Evolutionary conservation across 2,888 invertebrate species (phyloP).

Genomic region (Rhingia campestris): DNA sequence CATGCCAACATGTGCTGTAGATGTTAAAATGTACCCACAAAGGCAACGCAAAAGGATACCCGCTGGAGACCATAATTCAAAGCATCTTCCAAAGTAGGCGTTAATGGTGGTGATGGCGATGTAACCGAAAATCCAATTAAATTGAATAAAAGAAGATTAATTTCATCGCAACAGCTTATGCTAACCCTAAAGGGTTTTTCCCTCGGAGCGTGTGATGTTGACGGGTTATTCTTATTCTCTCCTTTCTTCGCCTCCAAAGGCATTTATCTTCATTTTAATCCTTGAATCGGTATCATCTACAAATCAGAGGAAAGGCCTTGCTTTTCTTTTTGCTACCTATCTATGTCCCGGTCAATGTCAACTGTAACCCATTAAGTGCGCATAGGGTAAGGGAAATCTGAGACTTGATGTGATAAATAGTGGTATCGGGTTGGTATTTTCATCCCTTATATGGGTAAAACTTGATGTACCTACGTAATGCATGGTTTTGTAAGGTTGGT

Average conservation of each 20-base stretch:
- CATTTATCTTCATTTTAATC: slow-evolving; percentile 1
- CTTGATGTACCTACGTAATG: too few species aligned
- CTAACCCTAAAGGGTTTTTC: background rate
- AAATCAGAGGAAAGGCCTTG: too few species aligned
- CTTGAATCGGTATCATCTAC: background rate
- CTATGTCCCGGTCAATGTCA: too few species aligned
- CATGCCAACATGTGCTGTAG: background rate
- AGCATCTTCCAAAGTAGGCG: background rate
- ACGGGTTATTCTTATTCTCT: background rate
- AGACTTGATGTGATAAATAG: too few species aligned
- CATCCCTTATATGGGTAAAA: too few species aligned
- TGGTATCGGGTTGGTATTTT: too few species aligned
- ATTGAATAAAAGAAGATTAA: slow-evolving; percentile 4
- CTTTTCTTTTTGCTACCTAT: too few species aligned
- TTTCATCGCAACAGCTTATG: background rate
- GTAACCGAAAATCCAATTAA: slow-evolving; percentile 2
- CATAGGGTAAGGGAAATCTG: too few species aligned
- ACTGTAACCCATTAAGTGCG: too few species aligned
- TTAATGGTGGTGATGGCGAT: background rate
- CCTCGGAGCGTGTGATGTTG: background rate
- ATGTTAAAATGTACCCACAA: background rate
- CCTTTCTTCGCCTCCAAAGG: background rate
- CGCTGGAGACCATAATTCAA: background rate
- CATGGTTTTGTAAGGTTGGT: too few species aligned
- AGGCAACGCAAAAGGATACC: background rate